Conservation (phyloP, 2,113 vertebrate genomes). For the Saguinus midas region DNA sequence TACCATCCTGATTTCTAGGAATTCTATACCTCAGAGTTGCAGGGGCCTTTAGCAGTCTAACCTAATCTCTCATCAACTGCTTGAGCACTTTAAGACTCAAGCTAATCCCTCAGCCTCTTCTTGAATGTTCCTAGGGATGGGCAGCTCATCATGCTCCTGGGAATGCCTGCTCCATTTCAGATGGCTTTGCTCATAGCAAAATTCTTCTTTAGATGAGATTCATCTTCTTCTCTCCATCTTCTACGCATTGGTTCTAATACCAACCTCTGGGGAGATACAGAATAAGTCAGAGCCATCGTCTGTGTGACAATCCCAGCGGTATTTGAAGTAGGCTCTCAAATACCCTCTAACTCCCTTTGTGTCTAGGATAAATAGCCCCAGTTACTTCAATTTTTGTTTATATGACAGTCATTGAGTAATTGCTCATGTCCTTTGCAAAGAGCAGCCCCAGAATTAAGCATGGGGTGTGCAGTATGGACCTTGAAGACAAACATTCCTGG, state of each 20-base stretch:
- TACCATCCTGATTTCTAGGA: background rate
- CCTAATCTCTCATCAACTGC: background rate
- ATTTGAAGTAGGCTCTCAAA: background rate
- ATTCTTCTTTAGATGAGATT: background rate
- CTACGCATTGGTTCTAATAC: background rate
- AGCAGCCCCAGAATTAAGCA: background rate
- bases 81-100: background rate
- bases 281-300: background rate
- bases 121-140: background rate
- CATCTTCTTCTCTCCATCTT: background rate
- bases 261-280: background rate
- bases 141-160: background rate
- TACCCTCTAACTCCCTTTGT: background rate
- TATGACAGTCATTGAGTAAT: background rate
- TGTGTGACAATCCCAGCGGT: background rate
- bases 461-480: background rate
- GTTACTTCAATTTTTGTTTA: background rate
- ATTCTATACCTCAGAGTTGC: background rate
- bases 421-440: background rate
- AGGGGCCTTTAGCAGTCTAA: background rate
- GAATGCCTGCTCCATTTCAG: background rate
- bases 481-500: background rate
- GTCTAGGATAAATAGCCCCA: background rate
- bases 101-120: background rate
- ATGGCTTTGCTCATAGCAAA: background rate